Conservation (phyloP, 2,113 vertebrate species). For the Albula goreensis region DNA sequence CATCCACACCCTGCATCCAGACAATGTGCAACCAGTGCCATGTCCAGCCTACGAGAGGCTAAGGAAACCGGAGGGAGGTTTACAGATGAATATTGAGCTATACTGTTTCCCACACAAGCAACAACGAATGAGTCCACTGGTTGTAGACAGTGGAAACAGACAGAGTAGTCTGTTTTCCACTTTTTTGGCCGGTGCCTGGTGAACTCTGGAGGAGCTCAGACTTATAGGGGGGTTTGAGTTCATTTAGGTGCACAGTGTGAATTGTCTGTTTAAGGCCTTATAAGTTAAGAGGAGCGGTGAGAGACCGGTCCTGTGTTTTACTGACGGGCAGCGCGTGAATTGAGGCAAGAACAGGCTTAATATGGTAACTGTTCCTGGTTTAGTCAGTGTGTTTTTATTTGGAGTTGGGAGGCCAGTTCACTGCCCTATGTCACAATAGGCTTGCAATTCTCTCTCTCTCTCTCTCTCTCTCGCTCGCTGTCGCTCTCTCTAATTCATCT, state of each 20-base stretch:
- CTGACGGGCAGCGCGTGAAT: background rate
- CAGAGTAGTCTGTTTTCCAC: background rate
- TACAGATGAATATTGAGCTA: background rate
- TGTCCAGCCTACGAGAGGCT: background rate
- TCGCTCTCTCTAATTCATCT: slow-evolving; percentile 15
- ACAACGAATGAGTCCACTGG: background rate
- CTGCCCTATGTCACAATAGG: slow-evolving; percentile 30
- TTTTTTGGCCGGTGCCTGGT: background rate
- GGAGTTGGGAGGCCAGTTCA: slow-evolving; percentile 18
- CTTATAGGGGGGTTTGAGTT: background rate
- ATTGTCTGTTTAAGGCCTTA: background rate
- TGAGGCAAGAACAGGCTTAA: background rate
- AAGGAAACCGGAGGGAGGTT: background rate
- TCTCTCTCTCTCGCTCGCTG: background rate
- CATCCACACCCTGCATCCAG: background rate
- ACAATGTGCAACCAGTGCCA: no score
- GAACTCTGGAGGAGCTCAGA: background rate
- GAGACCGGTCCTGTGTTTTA: background rate
- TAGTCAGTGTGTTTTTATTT: background rate
- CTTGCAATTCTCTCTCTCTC: background rate
- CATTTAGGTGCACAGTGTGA: background rate
- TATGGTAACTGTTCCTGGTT: background rate
- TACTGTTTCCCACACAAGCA: background rate
- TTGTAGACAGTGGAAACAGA: background rate
- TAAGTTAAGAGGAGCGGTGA: background rate